phyloP scores from a whole-genome alignment of 2,888 invertebrate genomes.

The Dorcus parallelipipedus region DNA sequence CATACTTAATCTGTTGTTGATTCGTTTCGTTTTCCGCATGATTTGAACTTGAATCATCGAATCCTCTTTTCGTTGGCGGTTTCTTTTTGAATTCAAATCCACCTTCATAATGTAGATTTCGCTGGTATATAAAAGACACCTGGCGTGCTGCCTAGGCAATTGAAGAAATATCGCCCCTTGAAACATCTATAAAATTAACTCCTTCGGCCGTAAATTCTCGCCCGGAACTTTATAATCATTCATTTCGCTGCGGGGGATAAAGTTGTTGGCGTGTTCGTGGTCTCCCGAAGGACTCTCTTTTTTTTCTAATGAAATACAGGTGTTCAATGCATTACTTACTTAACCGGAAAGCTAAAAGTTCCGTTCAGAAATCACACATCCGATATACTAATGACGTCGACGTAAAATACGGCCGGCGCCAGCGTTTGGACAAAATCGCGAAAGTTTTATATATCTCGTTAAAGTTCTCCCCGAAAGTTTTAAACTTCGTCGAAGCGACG shows the following conservation, averaged over 20 bases:
- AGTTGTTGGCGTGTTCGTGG: constrained; percentile 1
- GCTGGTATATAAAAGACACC: too few species aligned
- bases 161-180: constrained; percentile 5
- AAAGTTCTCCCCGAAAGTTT: too few species aligned
- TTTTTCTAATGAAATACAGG: constrained; percentile 9
- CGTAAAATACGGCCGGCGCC: background rate
- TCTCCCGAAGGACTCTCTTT: background rate
- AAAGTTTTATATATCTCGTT: background rate
- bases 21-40: too few species aligned
- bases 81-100: background rate
- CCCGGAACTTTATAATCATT: constrained; percentile 2
- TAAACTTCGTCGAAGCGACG: too few species aligned
- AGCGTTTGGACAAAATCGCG: background rate
- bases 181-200: constrained; percentile 12
- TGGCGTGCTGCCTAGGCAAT: too few species aligned
- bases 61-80: constrained; percentile 4
- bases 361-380: background rate
- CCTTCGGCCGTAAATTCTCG: constrained; percentile 10
- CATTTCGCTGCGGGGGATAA: background rate
- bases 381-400: background rate
- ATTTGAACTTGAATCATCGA: background rate
- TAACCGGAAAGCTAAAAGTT: background rate
- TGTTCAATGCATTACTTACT: constrained; percentile 3
- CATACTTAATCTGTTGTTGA: too few species aligned
- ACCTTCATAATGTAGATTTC: too few species aligned